phyloP scores from a whole-genome alignment of 2,888 invertebrate species.

The Eumerus sabulonum region DNA sequence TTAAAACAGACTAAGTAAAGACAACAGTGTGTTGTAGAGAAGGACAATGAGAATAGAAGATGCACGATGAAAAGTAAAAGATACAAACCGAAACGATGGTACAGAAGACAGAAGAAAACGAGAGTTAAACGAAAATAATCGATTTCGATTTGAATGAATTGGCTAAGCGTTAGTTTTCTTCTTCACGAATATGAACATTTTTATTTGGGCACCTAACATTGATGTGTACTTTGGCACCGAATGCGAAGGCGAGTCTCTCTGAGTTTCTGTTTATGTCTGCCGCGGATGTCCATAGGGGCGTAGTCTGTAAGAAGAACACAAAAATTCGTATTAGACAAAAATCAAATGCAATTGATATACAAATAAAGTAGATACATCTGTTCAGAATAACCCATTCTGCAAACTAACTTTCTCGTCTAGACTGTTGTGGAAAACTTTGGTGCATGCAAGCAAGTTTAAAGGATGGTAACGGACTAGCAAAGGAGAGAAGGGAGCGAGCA shows the following conservation, averaged over 20 bases:
- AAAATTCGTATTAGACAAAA: background rate
- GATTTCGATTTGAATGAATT: constrained; percentile 50
- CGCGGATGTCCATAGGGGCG: constrained; percentile 25
- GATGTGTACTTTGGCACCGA: constrained; percentile 59
- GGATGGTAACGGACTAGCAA: too few relatives aligned
- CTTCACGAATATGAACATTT: constrained; percentile 61
- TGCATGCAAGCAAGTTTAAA: too few relatives aligned
- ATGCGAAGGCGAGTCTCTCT: constrained; percentile 43
- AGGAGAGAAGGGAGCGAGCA: too few relatives aligned
- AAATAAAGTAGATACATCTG: background rate
- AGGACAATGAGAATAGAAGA: too few relatives aligned
- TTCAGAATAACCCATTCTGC: too few relatives aligned
- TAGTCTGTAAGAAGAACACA: constrained; percentile 30
- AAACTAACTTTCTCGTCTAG: too few relatives aligned
- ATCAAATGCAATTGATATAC: constrained; percentile 1
- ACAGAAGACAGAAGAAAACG: too few relatives aligned
- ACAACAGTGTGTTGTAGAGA: background rate
- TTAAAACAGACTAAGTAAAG: constrained; percentile 15
- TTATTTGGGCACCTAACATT: constrained; percentile 63
- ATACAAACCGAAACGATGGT: too few relatives aligned
- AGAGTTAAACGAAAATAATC: constrained; percentile 34
- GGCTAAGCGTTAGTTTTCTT: constrained; percentile 60
- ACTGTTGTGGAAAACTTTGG: too few relatives aligned
- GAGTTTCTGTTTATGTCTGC: background rate
- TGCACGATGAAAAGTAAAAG: too few relatives aligned